Evolutionary conservation across 2,113 vertebrate genomes (phyloP), one percentile per base, ranked within the genome.

Genomic region (Antechinus stuartii): DNA sequence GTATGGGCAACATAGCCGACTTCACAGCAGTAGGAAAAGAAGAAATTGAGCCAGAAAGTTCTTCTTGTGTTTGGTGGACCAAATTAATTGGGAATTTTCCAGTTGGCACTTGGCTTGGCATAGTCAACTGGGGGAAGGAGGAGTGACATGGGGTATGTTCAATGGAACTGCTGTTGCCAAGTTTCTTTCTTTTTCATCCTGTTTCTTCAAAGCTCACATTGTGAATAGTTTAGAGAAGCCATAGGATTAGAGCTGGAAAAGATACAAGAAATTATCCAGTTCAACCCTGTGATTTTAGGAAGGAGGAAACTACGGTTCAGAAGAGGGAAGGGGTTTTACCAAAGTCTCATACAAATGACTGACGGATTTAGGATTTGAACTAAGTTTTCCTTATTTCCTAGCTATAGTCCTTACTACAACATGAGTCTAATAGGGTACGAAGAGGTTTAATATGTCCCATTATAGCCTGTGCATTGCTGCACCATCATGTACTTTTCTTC

Each of bases 21-120:
- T 98, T 98, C 97, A 96, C 96, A 97, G 97, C 96, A 96, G 95
- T 95, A 50, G 89, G 11, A 27, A 47, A 91, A 92, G 55, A 68
- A 16, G 53, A 96, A 61, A 61, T 96, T 92, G 93, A 16, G 92
- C 92, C 95, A 96, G 61, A 97, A 98, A 98, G 57, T 96, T 97
- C 68, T 89, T 95, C 93, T 95, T 95, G 91, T 84, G 89, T 96
- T 96, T 97, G 93, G 96, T 97, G 50, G 76, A 91, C 97, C 49
- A 35, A 93, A 91, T 95, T 97, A 96, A 96, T 94, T 96, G 96
- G 96, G 93, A 26, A 55, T 49, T 92, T 94, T 96, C 95, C 95
- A 97, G 95, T 91, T 98, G 96, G 94, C 90, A 92, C 90, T 97
- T 95, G n/a, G 84, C 92, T 92, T 93, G 93, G 94, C 93, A 96